phyloP scores from a whole-genome alignment of 2,888 invertebrate genomes.

The Scaeva pyrastri region DNA sequence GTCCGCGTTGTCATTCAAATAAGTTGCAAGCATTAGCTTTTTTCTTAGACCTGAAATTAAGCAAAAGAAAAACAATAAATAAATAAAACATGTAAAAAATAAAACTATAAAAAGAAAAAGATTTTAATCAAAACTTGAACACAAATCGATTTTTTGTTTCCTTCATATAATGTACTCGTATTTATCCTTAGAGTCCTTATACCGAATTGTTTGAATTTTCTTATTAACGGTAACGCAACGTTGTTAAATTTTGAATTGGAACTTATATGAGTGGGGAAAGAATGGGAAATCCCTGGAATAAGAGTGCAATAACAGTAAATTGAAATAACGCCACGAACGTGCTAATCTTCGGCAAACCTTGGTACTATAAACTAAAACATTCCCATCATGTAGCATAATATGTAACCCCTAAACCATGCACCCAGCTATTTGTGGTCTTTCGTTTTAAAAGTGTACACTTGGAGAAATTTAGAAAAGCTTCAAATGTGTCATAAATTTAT shows the following conservation, averaged over 20 bases:
- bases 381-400: slow-evolving; percentile 11
- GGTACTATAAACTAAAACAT: slow-evolving; percentile 45
- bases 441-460: background rate
- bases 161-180: background rate
- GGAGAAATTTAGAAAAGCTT: background rate
- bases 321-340: slow-evolving; percentile 48
- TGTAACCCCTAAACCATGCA: slow-evolving; percentile 11
- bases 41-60: slow-evolving; percentile 44
- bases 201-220: background rate
- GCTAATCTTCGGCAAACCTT: slow-evolving; percentile 42
- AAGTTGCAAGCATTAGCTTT: slow-evolving; percentile 13
- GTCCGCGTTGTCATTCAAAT: slow-evolving; percentile 51
- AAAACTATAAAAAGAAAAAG: background rate
- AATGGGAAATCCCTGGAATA: background rate
- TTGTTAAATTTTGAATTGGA: slow-evolving; percentile 8
- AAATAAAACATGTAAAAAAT: background rate
- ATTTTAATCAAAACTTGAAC: background rate
- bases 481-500: background rate
- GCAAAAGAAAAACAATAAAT: slow-evolving; percentile 3
- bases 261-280: background rate
- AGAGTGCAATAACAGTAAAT: slow-evolving; percentile 37
- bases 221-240: background rate
- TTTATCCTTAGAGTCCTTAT: background rate
- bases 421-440: background rate
- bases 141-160: background rate